Evolutionary conservation across 2,888 invertebrate species (phyloP), one percentile per base, ranked within the genome.

Genomic region (Tortrix viridana): DNA sequence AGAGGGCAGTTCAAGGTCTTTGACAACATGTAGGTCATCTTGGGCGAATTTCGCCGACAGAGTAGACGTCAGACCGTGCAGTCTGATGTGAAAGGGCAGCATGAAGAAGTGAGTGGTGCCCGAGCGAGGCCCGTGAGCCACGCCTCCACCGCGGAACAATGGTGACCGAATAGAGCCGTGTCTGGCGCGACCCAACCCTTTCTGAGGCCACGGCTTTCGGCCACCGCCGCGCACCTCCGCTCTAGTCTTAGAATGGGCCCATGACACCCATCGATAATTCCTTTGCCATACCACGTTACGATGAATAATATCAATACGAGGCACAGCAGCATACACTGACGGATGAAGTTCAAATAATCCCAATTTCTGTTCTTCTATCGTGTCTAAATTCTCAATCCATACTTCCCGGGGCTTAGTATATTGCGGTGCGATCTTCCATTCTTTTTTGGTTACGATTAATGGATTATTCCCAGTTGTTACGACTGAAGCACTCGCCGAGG

Each of bases 161-260:
- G 99, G 99, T 2, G 98, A 97, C 62, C 98, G 93, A 65, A 97
- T 97, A 12, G 97, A 98, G 14, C 98, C 98, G 80, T 98, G 98
- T 47, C 99, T 94, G 1, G 99, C 97, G 71, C 94, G 93, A 0
- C 99, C 99, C 26, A 93, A 80, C 20, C 98, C 98, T 88, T 99
- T 99, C 81, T 99, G 99, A 0, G 97, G 97, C 98, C 98, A 99
- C 0, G 99, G 99, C 76, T 99, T 99, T 23, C 94, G 93, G 0
- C 98, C 98, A 57, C 98, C 97, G 41, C 98, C 98, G 52, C 94
- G 91, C 60, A 97, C 95, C 90, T 99, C 99, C 0, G 96, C 96
- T 60, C 97, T 93, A 0, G 95, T 94, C 81, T 96, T 96, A 1
- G 96, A 94, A 74, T 96, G 93, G 0, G 95, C 95, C 92, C 95